phyloP scores from a whole-genome alignment of 2,797 vertebrate genomes.

The Siniperca scherzeri region DNA sequence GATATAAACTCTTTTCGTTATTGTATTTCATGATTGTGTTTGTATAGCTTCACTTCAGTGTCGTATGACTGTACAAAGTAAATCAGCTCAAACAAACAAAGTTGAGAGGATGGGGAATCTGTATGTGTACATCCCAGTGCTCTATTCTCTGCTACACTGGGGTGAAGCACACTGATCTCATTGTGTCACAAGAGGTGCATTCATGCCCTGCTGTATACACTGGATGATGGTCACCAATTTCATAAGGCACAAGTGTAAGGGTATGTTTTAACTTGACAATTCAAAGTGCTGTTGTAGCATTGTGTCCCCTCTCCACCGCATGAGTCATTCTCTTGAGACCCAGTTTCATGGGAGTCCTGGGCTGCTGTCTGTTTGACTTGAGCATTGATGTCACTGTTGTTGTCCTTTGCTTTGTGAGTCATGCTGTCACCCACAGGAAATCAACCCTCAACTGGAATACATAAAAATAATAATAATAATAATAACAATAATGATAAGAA shows the following conservation, averaged over 20 bases:
- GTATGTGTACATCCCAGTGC: constrained; percentile 20
- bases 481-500: not conserved
- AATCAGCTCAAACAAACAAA: constrained; percentile 22
- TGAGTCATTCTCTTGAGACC: constrained; percentile 63
- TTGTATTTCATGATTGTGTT: constrained; percentile 55
- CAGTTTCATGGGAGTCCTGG: constrained; percentile 38
- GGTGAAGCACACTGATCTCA: constrained; percentile 50
- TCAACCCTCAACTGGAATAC: constrained; percentile 20
- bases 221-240: constrained; percentile 16
- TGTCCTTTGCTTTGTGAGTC: constrained; percentile 63
- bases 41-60: constrained; percentile 33
- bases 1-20: constrained; percentile 32
- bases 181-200: constrained; percentile 64
- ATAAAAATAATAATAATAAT: not conserved
- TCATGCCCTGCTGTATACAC: constrained; percentile 4
- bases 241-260: not conserved
- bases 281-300: constrained; percentile 26
- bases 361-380: constrained; percentile 46
- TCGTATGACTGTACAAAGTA: constrained; percentile 22
- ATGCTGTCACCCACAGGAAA: constrained; percentile 40
- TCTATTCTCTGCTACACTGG: not conserved
- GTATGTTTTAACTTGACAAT: constrained; percentile 56
- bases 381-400: constrained; percentile 44
- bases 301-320: constrained; percentile 12
- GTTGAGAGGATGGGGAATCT: constrained; percentile 9